Evolutionary conservation across 1,140 invertebrate species (phyloP), one percentile per base, ranked within the genome.

Genomic region (Drosophila sproati): DNA sequence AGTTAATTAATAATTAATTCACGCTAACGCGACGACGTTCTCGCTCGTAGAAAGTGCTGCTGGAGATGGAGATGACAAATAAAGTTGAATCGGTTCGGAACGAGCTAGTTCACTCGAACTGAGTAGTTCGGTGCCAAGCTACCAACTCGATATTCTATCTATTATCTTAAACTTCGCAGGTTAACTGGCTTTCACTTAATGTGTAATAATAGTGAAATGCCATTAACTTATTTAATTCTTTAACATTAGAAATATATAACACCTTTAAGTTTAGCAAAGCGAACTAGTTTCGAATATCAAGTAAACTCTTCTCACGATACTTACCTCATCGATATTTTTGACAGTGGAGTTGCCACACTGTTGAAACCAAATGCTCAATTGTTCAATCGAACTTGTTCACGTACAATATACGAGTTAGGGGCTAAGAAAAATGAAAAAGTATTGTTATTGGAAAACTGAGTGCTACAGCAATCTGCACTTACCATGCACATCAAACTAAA

Each of bases 1-100:
- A 74, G 61, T 69, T 77, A 80, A 89, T 87, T 78, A 87, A 74
- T 82, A 73, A 89, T 78, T 83, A 72, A 72, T 83, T 82, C 64
- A 77, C 85, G 67, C 77, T 64, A 78, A 75, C 78, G 78, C 72
- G 74, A 75, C 60, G 61, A 72, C 70, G 69, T 76, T 63, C 74
- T 75, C 56, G 72, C 43, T 73, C 37, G 32, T 72, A 62, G 50
- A 62, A 57, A 76, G 62, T 60, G 57, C 57, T 48, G 57, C 57
- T 60, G 57, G 57, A 60, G 43, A 60, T 60, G 43, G 57, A 48
- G 57, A 60, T 60, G 57, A 60, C 57, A 60, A 60, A 60, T 35
- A 60, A 48, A 48, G 31, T 48, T 35, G 31, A 34, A 31, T 28
- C 31, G 4, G 43, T 28, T 60, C 7, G 2, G 3, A 0, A 10